Conservation (phyloP, 2,888 invertebrate species). For the Eupsilia transversa region DNA sequence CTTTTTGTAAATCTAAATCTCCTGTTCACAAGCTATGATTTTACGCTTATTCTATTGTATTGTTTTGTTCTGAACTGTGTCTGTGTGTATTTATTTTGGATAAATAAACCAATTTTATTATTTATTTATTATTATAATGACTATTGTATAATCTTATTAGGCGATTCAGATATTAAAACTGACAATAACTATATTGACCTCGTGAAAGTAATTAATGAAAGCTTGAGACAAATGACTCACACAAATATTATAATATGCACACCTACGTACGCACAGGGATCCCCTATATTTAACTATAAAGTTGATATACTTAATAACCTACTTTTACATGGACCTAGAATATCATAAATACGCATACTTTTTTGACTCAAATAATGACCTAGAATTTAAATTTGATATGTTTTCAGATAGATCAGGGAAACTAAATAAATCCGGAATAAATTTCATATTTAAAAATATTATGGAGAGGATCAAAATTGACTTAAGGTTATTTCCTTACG, state of each 20-base stretch:
- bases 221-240: background rate
- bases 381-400: conserved; percentile 2
- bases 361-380: conserved; percentile 27
- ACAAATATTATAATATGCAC: conserved; percentile 31
- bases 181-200: no score
- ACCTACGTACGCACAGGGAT: conserved; percentile 27
- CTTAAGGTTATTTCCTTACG: conserved; percentile 13
- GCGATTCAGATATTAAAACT: no score
- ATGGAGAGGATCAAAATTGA: background rate
- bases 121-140: no score
- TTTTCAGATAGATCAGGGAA: conserved; percentile 7
- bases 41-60: no score
- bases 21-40: no score
- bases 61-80: no score
- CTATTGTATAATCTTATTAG: no score
- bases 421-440: conserved; percentile 22
- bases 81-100: no score
- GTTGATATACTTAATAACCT: conserved; percentile 37
- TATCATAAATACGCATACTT: conserved; percentile 32
- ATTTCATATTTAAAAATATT: conserved; percentile 21
- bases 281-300: conserved; percentile 27
- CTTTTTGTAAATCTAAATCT: no score
- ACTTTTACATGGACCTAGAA: conserved; percentile 16
- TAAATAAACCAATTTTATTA: no score
- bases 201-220: no score